Conservation (phyloP, 2,797 vertebrate genomes). For the Mus caroli region DNA sequence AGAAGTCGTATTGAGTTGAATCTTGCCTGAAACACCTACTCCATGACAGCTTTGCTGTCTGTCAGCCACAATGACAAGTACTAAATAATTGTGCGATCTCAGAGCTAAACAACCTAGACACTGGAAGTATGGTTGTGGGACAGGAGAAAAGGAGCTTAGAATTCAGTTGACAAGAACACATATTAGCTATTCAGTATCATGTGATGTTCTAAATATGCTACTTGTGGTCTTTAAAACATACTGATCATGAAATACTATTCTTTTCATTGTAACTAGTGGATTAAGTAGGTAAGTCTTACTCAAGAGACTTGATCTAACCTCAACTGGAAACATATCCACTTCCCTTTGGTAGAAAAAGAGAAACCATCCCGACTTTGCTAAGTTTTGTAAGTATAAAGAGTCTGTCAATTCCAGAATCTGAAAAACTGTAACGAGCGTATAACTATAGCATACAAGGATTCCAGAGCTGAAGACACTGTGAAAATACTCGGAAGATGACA, state of each 20-base stretch:
- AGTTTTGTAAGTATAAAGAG: background rate
- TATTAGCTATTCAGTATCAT: background rate
- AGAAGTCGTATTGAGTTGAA: conserved; percentile 11
- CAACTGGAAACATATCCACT: background rate
- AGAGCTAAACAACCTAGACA: background rate
- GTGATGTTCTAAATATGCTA: background rate
- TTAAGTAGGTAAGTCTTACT: background rate
- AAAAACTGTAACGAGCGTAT: background rate
- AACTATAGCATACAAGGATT: rapidly evolving
- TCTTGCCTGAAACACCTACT: background rate
- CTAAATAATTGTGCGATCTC: background rate
- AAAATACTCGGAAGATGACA: background rate
- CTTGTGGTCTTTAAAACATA: background rate
- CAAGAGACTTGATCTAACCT: background rate
- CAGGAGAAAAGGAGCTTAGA: background rate
- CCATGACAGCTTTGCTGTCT: background rate
- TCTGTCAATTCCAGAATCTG: background rate
- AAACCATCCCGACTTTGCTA: background rate
- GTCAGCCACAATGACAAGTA: background rate
- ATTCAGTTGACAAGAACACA: conserved; percentile 2
- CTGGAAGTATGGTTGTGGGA: background rate
- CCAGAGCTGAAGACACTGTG: background rate
- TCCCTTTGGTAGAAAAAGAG: background rate
- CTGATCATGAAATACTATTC: background rate
- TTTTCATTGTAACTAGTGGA: background rate